Conservation (phyloP, 1,140 invertebrate genomes). For the Helicorthomorpha holstii region DNA sequence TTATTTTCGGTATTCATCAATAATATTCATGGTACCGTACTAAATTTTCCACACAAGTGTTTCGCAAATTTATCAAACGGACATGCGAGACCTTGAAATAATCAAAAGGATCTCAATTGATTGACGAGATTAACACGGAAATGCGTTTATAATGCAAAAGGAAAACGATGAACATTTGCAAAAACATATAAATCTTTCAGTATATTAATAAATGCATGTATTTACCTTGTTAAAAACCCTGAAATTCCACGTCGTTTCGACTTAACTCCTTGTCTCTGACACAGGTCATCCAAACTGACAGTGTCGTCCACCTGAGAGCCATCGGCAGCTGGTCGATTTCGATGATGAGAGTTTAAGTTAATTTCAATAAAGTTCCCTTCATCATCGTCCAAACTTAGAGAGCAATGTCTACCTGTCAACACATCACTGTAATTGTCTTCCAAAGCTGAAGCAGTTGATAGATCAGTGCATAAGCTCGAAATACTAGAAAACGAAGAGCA, state of each 20-base stretch:
- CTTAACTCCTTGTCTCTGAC: not conserved
- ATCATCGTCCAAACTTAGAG: constrained; percentile 11
- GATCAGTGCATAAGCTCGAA: constrained; percentile 25
- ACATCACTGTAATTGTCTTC: constrained; percentile 12
- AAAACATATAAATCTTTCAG: too few species aligned
- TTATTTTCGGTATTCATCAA: too few species aligned
- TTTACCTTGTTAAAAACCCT: not conserved
- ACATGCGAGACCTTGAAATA: too few species aligned
- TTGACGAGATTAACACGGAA: too few species aligned
- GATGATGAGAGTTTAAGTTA: constrained; percentile 20
- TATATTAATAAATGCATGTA: too few species aligned
- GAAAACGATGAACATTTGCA: too few species aligned
- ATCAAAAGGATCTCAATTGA: too few species aligned
- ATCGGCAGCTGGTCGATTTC: constrained; percentile 23
- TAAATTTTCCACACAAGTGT: too few species aligned
- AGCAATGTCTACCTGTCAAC: constrained; percentile 10
- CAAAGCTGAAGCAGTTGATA: constrained; percentile 17
- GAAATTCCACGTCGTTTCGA: not conserved
- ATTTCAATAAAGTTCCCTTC: constrained; percentile 12
- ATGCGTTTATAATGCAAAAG: too few species aligned
- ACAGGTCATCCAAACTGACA: not conserved
- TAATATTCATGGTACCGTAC: too few species aligned
- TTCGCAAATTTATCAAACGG: too few species aligned
- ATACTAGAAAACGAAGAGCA: constrained; percentile 29
- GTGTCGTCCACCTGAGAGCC: too few species aligned